These are phyloP conservation scores for Drosophila lacteicornis DNA, from an alignment of 1,140 invertebrate species.

Conservation along the genomic window DNA sequence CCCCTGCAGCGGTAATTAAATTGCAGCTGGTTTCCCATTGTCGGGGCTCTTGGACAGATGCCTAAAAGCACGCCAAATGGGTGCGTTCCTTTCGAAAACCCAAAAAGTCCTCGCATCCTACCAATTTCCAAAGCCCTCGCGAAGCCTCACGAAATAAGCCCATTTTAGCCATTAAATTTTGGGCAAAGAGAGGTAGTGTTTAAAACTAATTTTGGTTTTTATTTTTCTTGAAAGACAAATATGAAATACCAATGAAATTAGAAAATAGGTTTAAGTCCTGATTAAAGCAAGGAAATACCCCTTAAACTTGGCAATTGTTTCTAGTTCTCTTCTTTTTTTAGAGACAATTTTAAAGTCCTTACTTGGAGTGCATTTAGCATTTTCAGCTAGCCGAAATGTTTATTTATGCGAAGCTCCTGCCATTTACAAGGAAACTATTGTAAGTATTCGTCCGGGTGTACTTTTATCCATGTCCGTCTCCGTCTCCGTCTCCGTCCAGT, in stretches of 20 bases:
- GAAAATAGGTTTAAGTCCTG: too few species aligned
- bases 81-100: not conserved
- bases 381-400: constrained; percentile 9
- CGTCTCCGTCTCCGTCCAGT: not conserved
- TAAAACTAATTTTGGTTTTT: too few species aligned
- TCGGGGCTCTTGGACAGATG: constrained; percentile 41
- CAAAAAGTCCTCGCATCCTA: not conserved
- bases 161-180: constrained; percentile 1
- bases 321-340: not conserved
- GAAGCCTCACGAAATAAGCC: not conserved
- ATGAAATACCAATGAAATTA: too few species aligned
- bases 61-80: constrained; percentile 64
- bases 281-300: too few species aligned
- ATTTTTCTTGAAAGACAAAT: too few species aligned
- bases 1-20: constrained; percentile 74
- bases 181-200: too few species aligned
- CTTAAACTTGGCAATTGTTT: not conserved
- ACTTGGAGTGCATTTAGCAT: constrained; percentile 5
- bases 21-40: constrained; percentile 69
- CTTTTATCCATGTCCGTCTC: constrained; percentile 21
- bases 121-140: constrained; percentile 2
- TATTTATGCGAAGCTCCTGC: constrained; percentile 20
- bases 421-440: constrained; percentile 33
- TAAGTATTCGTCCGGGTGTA: not conserved
- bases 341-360: constrained; percentile 1